A percentile compares a stretch with the other conserved stretches of the same genome.
phyloP scores from a whole-genome alignment of 1,140 invertebrate species.

The Eriosoma lanigerum region DNA sequence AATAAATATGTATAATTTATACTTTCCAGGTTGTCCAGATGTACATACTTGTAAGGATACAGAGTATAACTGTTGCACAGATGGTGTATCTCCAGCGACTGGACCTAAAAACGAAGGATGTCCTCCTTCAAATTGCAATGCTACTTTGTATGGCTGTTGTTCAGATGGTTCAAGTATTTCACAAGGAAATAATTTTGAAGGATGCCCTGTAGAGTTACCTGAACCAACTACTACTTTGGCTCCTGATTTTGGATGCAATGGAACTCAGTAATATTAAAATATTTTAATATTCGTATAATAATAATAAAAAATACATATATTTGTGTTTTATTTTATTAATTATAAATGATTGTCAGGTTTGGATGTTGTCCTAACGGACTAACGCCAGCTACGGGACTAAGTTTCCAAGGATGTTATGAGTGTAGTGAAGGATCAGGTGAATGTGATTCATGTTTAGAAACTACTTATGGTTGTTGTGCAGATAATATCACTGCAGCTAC shows the following conservation, averaged over 20 bases:
- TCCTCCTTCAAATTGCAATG: slow-evolving; percentile 71
- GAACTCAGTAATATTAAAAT: slow-evolving; percentile 25
- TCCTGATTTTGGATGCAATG: slow-evolving; percentile 8
- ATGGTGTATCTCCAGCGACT: slow-evolving; percentile 79
- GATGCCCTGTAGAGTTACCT: slow-evolving; percentile 67
- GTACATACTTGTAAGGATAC: slow-evolving; percentile 78
- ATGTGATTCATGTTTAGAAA: slow-evolving; percentile 55
- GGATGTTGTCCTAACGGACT: slow-evolving; percentile 89
- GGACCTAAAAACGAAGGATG: slow-evolving; percentile 76
- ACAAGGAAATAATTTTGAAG: slow-evolving; percentile 79
- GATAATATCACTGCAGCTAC: slow-evolving; percentile 72
- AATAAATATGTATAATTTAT: neutral
- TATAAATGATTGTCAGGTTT: slow-evolving; percentile 57
- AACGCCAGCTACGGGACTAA: slow-evolving; percentile 73
- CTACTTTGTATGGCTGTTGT: slow-evolving; percentile 83
- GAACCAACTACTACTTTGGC: slow-evolving; percentile 1
- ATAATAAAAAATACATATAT: neutral
- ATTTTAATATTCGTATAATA: neutral
- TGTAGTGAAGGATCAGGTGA: slow-evolving; percentile 48
- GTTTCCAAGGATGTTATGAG: slow-evolving; percentile 69
- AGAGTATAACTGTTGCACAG: slow-evolving; percentile 84
- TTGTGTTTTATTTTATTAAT: neutral
- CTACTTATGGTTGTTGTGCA: slow-evolving; percentile 70
- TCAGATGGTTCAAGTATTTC: slow-evolving; percentile 76
- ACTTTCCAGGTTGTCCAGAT: slow-evolving; percentile 63